Evolutionary conservation across 2,113 vertebrate species (phyloP), one percentile per base, ranked within the genome.

Genomic region (Potamarius usumacintae): DNA sequence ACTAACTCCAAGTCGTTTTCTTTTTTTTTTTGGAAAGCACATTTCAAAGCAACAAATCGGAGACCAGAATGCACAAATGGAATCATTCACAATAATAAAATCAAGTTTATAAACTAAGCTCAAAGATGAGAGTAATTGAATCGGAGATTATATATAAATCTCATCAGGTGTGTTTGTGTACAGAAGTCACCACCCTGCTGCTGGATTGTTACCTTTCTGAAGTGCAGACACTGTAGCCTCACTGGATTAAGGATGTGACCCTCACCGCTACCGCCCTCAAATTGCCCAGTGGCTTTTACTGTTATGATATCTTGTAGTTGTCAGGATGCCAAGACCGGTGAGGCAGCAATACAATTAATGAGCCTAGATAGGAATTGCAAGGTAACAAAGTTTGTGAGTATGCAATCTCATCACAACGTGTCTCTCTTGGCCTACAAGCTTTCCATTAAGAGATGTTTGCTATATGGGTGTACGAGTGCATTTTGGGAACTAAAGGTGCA

Each of bases 341-440:
- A 87, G 81, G 81, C 69, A 67, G 79, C 74, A 65, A 84, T 78
- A 84, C 67, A 87, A 82, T 87, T 20, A 87, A 87, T 69, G 87
- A 50, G 27, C 82, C 42, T 27, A 60, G 87, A 88, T 84, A 25
- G 57, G 62, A 79, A 82, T 72, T 58, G 53, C 79, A 82, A 82
- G 57, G 67, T 82, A 87, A 74, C 86, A 65, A 82, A 62, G 67
- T 78, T 74, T 81, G 78, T 10, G 53, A 57, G 30, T 20, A 27
- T 52, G 85, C 77, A 87, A 82, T 82, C 65, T 84, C 72, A 67
- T 84, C 69, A 27, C 7, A 82, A 72, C 82, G 55, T 87, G 55
- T 74, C 72, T 83, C 86, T n/a, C 27, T 30, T 58, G 58, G 81
- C 30, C 69, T 76, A 34, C 48, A 27, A 76, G 82, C 53, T 30